phyloP scores from a whole-genome alignment of 2,113 vertebrate species.

The Gymnarchus niloticus region DNA sequence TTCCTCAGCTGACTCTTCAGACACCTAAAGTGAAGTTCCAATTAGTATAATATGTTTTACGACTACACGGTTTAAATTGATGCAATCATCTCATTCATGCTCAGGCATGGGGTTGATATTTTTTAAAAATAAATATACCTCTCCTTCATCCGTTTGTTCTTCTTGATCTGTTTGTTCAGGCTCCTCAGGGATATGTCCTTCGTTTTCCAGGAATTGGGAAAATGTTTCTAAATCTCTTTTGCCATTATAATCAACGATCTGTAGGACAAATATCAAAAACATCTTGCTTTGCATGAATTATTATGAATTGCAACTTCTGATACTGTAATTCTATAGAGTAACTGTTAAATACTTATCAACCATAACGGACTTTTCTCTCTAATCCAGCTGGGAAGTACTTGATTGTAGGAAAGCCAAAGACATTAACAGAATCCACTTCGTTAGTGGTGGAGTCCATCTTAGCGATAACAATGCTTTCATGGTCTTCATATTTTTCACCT shows the following conservation, averaged over 20 bases:
- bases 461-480: slow-evolving; percentile 73
- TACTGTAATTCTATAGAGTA: not conserved
- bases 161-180: slow-evolving; percentile 33
- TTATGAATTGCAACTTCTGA: not conserved
- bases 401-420: slow-evolving; percentile 73
- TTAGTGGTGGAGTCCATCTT: slow-evolving; percentile 82
- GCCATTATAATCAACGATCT: slow-evolving; percentile 72
- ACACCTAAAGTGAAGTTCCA: slow-evolving; percentile 30
- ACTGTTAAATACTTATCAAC: not conserved
- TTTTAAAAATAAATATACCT: not conserved
- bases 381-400: slow-evolving; percentile 78
- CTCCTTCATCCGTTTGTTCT: slow-evolving; percentile 32
- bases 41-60: not conserved
- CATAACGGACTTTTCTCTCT: slow-evolving; percentile 63
- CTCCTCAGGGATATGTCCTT: slow-evolving; percentile 65
- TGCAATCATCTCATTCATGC: too few species aligned
- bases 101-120: too few species aligned
- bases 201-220: slow-evolving; percentile 76
- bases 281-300: not conserved
- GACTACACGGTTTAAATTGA: too few species aligned
- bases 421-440: slow-evolving; percentile 66
- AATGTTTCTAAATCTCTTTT: slow-evolving; percentile 76
- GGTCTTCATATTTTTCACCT: slow-evolving; percentile 75
- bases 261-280: not conserved
- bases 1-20: slow-evolving; percentile 26